A percentile compares a stretch with the other conserved stretches of the same genome.
phyloP scores from a whole-genome alignment of 2,888 invertebrate species.

The Lycia hirtaria region DNA sequence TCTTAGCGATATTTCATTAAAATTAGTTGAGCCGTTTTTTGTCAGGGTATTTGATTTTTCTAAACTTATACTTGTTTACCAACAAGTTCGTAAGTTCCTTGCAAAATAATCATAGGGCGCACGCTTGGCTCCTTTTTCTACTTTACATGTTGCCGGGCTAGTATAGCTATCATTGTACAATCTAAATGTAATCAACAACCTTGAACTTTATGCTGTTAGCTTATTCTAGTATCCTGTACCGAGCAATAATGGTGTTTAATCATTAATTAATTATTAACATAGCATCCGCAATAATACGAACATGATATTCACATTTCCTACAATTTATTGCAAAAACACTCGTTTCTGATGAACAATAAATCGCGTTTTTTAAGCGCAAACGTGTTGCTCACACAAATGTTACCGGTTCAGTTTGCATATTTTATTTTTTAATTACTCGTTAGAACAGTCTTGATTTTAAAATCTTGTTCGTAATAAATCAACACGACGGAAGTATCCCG shows the following conservation, averaged over 20 bases:
- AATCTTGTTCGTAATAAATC: background rate
- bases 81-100: too few relatives aligned
- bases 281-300: conserved; percentile 38
- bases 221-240: conserved; percentile 26
- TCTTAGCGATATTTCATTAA: too few relatives aligned
- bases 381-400: conserved; percentile 6
- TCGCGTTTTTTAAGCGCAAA: background rate
- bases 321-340: conserved; percentile 8
- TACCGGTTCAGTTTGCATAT: background rate
- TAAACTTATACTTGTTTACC: too few relatives aligned
- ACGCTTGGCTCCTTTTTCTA: too few relatives aligned
- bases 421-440: background rate
- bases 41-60: too few relatives aligned
- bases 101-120: too few relatives aligned
- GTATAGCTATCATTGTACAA: conserved; percentile 14
- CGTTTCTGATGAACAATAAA: conserved; percentile 10
- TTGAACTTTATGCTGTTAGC: conserved; percentile 34
- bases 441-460: background rate
- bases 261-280: conserved; percentile 31
- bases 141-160: background rate
- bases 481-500: background rate
- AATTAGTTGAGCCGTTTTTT: too few relatives aligned
- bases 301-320: conserved; percentile 34
- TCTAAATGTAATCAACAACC: conserved; percentile 30
- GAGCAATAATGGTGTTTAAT: conserved; percentile 26